These are phyloP conservation scores for Drosophila ezoana DNA, from an alignment of 2,888 invertebrate genomes.

Conservation along the genomic window DNA sequence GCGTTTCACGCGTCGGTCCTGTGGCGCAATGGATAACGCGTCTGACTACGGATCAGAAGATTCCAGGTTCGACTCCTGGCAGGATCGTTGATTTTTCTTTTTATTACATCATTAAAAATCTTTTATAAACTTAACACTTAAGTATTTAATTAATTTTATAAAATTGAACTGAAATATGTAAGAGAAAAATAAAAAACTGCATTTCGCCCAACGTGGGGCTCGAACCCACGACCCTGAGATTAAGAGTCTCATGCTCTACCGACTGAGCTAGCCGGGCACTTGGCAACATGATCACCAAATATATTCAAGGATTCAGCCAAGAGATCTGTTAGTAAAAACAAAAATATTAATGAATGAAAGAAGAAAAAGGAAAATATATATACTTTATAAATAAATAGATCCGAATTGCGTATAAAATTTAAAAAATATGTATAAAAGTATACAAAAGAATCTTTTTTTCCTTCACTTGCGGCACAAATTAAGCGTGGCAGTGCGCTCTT, in stretches of 20 bases:
- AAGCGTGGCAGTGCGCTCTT: constrained; percentile 37
- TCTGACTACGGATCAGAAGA: constrained; percentile 86
- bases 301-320: not conserved
- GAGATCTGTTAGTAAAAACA: not conserved
- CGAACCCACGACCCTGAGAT: constrained; percentile 81
- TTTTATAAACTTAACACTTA: not conserved
- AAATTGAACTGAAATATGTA: too few relatives aligned
- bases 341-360: not conserved
- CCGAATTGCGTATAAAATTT: not conserved
- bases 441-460: not conserved
- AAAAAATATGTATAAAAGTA: not conserved
- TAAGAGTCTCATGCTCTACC: constrained; percentile 80
- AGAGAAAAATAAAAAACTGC: constrained; percentile 18
- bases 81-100: constrained; percentile 78
- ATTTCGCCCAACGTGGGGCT: constrained; percentile 78
- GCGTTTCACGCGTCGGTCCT: constrained; percentile 71
- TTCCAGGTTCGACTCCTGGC: constrained; percentile 86
- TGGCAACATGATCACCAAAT: fast-evolving
- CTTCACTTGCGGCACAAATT: constrained; percentile 32
- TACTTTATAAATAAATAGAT: not conserved
- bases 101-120: not conserved
- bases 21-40: constrained; percentile 86
- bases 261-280: constrained; percentile 78
- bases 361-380: not conserved
- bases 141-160: not conserved